phyloP scores from a whole-genome alignment of 2,113 vertebrate genomes.

The Thymallus thymallus region DNA sequence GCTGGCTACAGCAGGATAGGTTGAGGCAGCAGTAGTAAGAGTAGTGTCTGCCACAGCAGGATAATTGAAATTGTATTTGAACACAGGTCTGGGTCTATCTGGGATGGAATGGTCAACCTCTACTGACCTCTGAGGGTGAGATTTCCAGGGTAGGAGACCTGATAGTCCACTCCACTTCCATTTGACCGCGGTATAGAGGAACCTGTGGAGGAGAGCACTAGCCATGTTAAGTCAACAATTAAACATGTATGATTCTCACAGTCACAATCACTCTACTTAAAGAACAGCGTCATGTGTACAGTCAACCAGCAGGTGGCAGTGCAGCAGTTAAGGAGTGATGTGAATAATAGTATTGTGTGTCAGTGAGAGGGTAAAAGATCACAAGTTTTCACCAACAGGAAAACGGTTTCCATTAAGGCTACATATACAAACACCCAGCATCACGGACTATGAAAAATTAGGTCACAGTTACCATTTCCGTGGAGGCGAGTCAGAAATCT shows the following conservation, averaged over 20 bases:
- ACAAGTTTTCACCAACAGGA: neutral
- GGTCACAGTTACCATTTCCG: slow-evolving; percentile 17
- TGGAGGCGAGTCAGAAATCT: neutral
- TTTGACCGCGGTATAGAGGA: slow-evolving; percentile 55
- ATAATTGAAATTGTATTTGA: neutral
- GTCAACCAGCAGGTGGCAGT: slow-evolving; percentile 31
- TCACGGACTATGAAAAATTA: neutral
- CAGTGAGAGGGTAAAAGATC: neutral
- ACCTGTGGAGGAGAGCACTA: slow-evolving; percentile 51
- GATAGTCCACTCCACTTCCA: slow-evolving; percentile 19
- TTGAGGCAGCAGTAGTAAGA: neutral
- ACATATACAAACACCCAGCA: neutral
- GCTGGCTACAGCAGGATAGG: no score
- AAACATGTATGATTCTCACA: neutral
- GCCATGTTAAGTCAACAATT: neutral
- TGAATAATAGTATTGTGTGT: neutral
- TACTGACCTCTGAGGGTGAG: slow-evolving; percentile 79
- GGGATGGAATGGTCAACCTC: neutral
- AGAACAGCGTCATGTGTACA: neutral
- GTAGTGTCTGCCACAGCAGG: neutral
- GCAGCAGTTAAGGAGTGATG: neutral
- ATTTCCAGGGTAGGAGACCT: slow-evolving; percentile 84
- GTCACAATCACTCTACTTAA: neutral
- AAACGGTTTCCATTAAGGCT: neutral
- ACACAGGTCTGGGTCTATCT: no score